Evolutionary conservation across 2,888 invertebrate genomes (phyloP), one percentile per base, ranked within the genome.

Genomic region (Nemoura dubitans): DNA sequence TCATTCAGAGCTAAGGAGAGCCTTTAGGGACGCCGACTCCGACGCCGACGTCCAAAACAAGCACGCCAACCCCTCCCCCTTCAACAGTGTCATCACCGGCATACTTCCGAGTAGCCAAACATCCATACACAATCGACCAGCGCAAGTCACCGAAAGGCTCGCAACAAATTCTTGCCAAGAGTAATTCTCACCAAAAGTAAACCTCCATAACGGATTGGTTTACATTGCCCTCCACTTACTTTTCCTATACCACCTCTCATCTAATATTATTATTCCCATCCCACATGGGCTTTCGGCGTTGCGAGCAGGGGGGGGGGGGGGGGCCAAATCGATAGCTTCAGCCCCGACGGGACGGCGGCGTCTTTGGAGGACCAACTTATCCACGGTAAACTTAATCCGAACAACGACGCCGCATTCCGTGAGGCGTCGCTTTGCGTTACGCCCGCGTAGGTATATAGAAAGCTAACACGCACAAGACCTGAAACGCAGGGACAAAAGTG

Each of bases 381-480:
- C 76, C 83, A 83, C 84, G 84, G 28, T 76, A 76, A 84, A 84
- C 84, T 84, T 84, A 84, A 84, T 84, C 84, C 84, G 25, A 83
- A 83, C 83, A 42, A 83, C 83, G 26, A 5, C 83, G 36, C 36
- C 36, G 83, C 42, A 5, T 26, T 28, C 26, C 28, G 78, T 26
- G 10, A 78, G 78, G n/a, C 59, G 59, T 59, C 59, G 59, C 14
- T 59, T 59, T 14, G 21, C 59, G 16, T 14, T 14, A 14, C 21
- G 59, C 59, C 16, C 59, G 59, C 59, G 36, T 3, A 36, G 36
- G 36, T n/a, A n/a, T n/a, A n/a, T n/a, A n/a, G n/a, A n/a, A n/a
- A n/a, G n/a, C n/a, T n/a, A n/a, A n/a, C n/a, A n/a, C n/a, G n/a
- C n/a, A n/a, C n/a, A n/a, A n/a, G n/a, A n/a, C n/a, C 36, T 36